Percentiles rank a stretch among this genome's conserved stretches.
These are phyloP conservation scores for Agrilus planipennis DNA, from an alignment of 1,140 invertebrate species.

Conservation along the genomic window DNA sequence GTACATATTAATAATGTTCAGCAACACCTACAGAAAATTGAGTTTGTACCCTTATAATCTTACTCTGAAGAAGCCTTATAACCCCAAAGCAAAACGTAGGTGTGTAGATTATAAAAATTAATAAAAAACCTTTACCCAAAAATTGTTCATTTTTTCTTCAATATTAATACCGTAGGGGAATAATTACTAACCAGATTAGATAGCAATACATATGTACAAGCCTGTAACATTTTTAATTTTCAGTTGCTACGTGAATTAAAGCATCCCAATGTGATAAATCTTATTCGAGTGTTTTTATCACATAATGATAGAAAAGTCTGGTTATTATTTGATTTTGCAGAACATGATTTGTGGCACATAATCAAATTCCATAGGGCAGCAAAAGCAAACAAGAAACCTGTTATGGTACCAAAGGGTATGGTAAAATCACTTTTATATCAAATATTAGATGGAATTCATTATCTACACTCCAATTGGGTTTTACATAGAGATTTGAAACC, in stretches of 20 bases:
- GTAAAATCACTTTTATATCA: conserved; percentile 97
- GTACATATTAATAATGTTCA: too few relatives aligned
- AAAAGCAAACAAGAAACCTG: conserved; percentile 94
- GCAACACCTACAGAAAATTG: too few relatives aligned
- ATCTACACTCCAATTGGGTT: conserved; percentile 99
- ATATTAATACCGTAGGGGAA: neutral
- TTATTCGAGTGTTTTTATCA: conserved; percentile 95
- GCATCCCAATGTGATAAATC: conserved; percentile 94
- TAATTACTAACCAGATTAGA: too few relatives aligned
- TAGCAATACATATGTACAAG: too few relatives aligned
- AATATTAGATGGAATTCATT: conserved; percentile 98
- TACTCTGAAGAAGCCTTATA: too few relatives aligned
- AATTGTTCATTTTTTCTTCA: neutral
- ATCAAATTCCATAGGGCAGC: conserved; percentile 98
- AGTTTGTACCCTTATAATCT: too few relatives aligned
- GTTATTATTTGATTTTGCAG: conserved; percentile 97
- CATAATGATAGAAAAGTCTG: conserved; percentile 96
- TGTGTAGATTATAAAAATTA: neutral
- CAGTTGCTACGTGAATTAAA: conserved; percentile 94
- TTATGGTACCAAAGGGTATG: conserved; percentile 94
- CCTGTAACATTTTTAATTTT: conserved; percentile 34
- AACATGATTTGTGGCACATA: conserved; percentile 99
- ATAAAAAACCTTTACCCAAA: neutral
- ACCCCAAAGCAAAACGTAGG: too few relatives aligned
- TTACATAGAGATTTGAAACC: conserved; percentile 99